A percentile compares a stretch with the other conserved stretches of the same genome.
Evolutionary conservation across 2,797 vertebrate genomes (phyloP).

Genomic region (Cheirogaleus major): DNA sequence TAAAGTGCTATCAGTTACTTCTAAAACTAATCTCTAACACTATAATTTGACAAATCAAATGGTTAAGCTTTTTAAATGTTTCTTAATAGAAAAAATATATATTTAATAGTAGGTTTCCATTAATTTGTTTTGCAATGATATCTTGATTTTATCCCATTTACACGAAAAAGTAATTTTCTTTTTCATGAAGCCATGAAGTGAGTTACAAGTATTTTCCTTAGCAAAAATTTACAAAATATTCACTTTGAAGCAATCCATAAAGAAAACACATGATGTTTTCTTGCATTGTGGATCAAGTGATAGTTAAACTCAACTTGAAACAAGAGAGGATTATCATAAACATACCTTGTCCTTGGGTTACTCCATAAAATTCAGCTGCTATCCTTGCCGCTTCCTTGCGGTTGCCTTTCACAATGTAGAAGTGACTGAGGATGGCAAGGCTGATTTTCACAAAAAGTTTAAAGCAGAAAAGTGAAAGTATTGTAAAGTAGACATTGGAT

Average conservation of each 20-base stretch:
- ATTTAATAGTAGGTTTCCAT: not conserved
- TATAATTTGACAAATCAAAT: not conserved
- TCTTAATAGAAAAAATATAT: not conserved
- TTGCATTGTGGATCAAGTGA: not conserved
- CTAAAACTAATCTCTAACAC: not conserved
- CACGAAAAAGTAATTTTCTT: not conserved
- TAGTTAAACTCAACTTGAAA: not conserved
- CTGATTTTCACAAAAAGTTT: conserved; percentile 98
- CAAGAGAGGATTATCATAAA: conserved; percentile 61
- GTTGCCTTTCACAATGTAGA: conserved; percentile 97
- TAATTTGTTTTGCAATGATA: not conserved
- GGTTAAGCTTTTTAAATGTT: not conserved
- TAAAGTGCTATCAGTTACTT: not conserved
- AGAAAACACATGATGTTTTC: not conserved
- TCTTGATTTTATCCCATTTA: not conserved
- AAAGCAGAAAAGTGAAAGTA: conserved; percentile 98
- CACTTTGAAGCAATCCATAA: not conserved
- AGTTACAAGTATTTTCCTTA: not conserved
- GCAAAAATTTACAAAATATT: not conserved
- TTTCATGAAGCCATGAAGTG: not conserved
- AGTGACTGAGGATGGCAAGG: conserved; percentile 95
- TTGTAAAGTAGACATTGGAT: conserved; percentile 97
- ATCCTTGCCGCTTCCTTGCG: conserved; percentile 97
- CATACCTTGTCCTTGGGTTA: conserved; percentile 93
- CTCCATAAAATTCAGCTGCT: conserved; percentile 96